phyloP scores from a whole-genome alignment of 37 sponge, comb jelly and placozoan genomes.

The Aplysina aerophoba region DNA sequence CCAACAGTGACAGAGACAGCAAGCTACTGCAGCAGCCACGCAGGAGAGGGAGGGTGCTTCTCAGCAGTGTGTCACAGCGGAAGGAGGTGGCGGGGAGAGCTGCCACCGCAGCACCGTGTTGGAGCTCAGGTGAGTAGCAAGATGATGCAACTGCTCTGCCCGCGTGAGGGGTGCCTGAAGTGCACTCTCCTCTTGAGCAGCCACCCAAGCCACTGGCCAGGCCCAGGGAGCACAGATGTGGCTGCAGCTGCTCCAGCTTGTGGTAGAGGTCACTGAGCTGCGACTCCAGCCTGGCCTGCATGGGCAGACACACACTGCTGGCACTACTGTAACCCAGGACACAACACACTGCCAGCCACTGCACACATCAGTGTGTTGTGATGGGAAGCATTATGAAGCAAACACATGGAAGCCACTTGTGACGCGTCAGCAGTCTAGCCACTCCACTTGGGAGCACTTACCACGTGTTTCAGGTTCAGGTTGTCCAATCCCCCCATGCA shows the following conservation, averaged over 20 bases:
- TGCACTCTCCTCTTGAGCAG: too few species aligned
- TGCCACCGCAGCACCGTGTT: background rate
- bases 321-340: too few species aligned
- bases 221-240: conserved; percentile 14
- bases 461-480: conserved; percentile 60
- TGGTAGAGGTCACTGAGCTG: conserved; percentile 51
- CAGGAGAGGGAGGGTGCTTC: background rate
- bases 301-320: background rate
- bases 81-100: background rate
- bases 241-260: conserved; percentile 27
- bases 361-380: too few species aligned
- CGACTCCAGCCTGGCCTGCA: conserved; percentile 56
- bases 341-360: background rate
- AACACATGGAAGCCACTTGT: background rate
- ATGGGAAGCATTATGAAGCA: background rate
- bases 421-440: too few species aligned
- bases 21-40: conserved; percentile 34
- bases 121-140: background rate
- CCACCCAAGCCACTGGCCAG: too few species aligned
- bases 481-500: conserved; percentile 46
- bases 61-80: background rate
- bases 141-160: background rate
- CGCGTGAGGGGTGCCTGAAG: too few species aligned
- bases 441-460: conserved; percentile 6
- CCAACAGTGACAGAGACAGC: conserved; percentile 59